Conservation (phyloP, 2,888 invertebrate genomes). For the Beris chalybata region DNA sequence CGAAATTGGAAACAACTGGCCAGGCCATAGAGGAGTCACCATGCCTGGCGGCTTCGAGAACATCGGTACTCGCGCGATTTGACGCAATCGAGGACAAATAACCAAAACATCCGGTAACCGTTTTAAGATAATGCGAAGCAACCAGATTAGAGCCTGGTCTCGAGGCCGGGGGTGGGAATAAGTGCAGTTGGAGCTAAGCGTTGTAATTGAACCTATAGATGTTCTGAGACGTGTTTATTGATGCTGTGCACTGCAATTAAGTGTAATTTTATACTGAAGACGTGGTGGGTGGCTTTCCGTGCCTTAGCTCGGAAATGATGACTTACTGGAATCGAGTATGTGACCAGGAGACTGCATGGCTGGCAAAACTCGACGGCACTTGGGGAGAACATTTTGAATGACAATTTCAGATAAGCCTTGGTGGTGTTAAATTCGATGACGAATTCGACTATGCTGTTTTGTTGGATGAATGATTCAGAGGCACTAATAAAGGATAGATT, state of each 20-base stretch:
- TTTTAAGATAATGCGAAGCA: background rate
- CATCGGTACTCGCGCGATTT: no score
- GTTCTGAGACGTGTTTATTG: background rate
- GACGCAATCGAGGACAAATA: background rate
- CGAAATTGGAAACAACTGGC: background rate
- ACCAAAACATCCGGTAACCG: constrained; percentile 13
- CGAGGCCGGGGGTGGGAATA: background rate
- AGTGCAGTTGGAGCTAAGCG: background rate
- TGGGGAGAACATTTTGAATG: no score
- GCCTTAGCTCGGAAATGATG: no score
- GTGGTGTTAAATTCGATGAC: no score
- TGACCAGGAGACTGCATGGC: background rate
- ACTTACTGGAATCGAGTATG: no score
- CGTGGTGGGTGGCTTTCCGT: constrained; percentile 4
- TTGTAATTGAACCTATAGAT: background rate
- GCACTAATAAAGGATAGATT: no score
- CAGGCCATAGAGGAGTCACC: no score
- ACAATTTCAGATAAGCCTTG: no score
- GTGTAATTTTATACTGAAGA: background rate
- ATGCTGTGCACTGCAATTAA: background rate
- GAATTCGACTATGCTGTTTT: no score
- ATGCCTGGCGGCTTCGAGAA: no score
- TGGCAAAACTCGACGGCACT: background rate
- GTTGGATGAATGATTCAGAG: no score
- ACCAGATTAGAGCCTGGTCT: background rate